A percentile compares a stretch with the other conserved stretches of the same genome.
These are phyloP conservation scores for Platycheirus rosarum DNA, from an alignment of 2,888 invertebrate species.

Conservation along the genomic window DNA sequence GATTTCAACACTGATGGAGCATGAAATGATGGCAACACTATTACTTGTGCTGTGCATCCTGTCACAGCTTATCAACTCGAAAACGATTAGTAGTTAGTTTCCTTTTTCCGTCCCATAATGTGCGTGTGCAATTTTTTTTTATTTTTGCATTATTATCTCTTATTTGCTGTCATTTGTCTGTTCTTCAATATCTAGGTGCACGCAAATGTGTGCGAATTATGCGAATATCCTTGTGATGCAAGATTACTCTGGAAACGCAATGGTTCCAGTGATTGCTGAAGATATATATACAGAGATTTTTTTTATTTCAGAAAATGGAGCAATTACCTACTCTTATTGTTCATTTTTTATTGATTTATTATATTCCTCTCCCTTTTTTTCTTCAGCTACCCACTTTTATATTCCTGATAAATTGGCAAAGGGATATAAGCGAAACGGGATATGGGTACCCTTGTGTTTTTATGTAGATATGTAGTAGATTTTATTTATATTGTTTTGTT, in stretches of 20 bases:
- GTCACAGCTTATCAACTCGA: slow-evolving; percentile 58
- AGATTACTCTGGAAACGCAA: slow-evolving; percentile 53
- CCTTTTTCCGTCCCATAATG: slow-evolving; percentile 9
- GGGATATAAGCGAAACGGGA: slow-evolving; percentile 38
- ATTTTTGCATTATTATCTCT: slow-evolving; percentile 17
- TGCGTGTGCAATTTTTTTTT: slow-evolving; percentile 21
- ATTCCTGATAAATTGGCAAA: slow-evolving; percentile 66
- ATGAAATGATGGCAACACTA: too few species aligned
- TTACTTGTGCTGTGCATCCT: too few species aligned
- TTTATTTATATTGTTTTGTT: slow-evolving; percentile 1
- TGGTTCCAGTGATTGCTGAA: slow-evolving; percentile 5
- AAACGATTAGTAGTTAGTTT: slow-evolving; percentile 53
- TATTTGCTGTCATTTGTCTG: slow-evolving; percentile 4
- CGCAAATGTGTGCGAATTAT: slow-evolving; percentile 67
- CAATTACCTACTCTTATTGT: slow-evolving; percentile 56
- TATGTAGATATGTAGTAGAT: not conserved
- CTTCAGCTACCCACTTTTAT: slow-evolving; percentile 14
- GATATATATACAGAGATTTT: not conserved
- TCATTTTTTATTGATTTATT: slow-evolving; percentile 57
- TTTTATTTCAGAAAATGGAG: slow-evolving; percentile 54
- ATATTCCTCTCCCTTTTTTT: slow-evolving; percentile 20
- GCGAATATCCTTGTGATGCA: slow-evolving; percentile 47
- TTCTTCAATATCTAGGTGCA: slow-evolving; percentile 26
- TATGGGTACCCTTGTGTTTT: slow-evolving; percentile 28
- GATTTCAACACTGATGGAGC: too few species aligned